Evolutionary conservation across 2,113 vertebrate genomes (phyloP).

Genomic region (Rhea americana): DNA sequence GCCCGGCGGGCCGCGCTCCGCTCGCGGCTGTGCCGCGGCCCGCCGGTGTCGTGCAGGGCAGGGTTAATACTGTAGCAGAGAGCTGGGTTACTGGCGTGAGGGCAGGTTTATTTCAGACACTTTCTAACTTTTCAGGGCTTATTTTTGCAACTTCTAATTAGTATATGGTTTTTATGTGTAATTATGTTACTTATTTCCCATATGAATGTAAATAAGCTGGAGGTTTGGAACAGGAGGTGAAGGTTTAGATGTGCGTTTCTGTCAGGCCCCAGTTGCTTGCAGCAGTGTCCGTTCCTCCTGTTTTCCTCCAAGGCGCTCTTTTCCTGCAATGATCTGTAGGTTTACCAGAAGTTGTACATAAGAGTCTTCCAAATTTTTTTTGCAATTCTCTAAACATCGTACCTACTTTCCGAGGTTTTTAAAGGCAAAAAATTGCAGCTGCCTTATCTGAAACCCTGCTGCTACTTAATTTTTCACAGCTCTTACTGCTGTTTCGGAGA

Average conservation of each 20-base stretch:
- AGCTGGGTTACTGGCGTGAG: accelerated
- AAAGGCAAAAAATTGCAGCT: not conserved
- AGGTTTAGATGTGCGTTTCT: accelerated
- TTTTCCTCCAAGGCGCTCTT: not conserved
- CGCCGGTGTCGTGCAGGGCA: accelerated
- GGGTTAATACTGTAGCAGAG: accelerated
- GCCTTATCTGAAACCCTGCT: accelerated
- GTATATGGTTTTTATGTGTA: accelerated
- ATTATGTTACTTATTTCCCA: not conserved
- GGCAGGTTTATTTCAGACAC: accelerated
- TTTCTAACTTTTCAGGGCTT: accelerated
- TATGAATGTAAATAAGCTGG: not conserved
- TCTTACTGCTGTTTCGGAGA: accelerated
- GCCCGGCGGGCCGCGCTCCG: accelerated
- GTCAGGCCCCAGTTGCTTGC: accelerated
- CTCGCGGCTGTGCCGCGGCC: accelerated
- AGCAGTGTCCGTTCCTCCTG: accelerated
- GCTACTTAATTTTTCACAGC: not conserved
- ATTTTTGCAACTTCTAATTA: not conserved
- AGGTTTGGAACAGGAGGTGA: not conserved
- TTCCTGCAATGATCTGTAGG: not conserved
- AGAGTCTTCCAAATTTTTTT: not conserved
- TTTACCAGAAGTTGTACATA: accelerated
- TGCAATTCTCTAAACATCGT: not conserved
- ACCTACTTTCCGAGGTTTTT: not conserved